phyloP scores from a whole-genome alignment of 2,888 invertebrate genomes.

The Cyaniris semiargus region DNA sequence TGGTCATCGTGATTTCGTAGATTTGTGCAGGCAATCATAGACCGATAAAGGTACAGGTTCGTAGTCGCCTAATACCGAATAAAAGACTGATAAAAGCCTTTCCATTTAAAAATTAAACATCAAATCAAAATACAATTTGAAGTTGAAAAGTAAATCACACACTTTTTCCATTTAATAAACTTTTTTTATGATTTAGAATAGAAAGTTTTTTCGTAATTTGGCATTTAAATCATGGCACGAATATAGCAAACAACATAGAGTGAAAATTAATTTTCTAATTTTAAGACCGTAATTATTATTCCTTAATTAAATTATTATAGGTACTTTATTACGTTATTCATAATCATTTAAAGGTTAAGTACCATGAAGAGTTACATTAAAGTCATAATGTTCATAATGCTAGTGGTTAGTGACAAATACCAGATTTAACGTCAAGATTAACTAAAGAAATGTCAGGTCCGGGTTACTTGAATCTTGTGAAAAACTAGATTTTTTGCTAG shows the following conservation, averaged over 20 bases:
- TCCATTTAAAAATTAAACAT: too few species aligned
- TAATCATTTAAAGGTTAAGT: conserved; percentile 16
- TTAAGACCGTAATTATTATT: conserved; percentile 34
- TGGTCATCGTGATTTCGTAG: not conserved
- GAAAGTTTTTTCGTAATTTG: not conserved
- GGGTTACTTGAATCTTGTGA: conserved; percentile 8
- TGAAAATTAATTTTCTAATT: not conserved
- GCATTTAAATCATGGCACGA: not conserved
- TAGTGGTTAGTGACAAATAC: conserved; percentile 4
- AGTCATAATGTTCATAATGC: not conserved
- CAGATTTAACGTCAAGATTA: conserved; percentile 22
- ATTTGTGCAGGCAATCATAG: too few species aligned
- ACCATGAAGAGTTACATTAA: not conserved
- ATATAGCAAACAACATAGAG: not conserved
- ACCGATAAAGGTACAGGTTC: too few species aligned
- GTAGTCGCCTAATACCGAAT: too few species aligned
- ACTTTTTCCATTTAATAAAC: not conserved
- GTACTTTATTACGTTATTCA: not conserved
- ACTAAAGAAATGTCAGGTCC: conserved; percentile 5
- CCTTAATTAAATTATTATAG: not conserved
- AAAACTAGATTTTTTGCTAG: conserved; percentile 3
- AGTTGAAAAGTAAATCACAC: too few species aligned
- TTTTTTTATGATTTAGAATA: not conserved
- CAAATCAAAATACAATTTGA: too few species aligned
- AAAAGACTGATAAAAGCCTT: too few species aligned